Conservation (phyloP, 2,888 invertebrate genomes). For the Ochropleura leucogaster region DNA sequence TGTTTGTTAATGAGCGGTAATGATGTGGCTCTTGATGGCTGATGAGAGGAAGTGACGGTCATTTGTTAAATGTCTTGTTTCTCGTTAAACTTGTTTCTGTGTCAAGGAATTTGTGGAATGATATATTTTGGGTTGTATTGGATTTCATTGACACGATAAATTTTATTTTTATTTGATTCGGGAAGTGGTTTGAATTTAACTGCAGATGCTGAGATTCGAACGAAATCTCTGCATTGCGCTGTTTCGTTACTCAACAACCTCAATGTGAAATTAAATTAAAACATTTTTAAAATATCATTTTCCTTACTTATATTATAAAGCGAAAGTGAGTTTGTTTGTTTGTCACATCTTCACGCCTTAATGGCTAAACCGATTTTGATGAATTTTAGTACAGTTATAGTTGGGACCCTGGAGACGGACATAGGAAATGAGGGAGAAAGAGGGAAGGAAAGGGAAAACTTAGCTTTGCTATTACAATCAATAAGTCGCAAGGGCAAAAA, state of each 20-base stretch:
- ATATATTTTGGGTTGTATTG: conserved; percentile 41
- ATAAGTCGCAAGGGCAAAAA: no score
- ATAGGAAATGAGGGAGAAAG: no score
- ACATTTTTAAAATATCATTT: neutral
- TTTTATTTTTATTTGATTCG: conserved; percentile 33
- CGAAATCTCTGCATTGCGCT: conserved; percentile 1
- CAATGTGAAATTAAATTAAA: neutral
- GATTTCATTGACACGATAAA: conserved; percentile 21
- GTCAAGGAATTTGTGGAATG: conserved; percentile 47
- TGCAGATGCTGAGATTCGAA: neutral
- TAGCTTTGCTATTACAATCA: no score
- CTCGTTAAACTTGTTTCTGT: conserved; percentile 49
- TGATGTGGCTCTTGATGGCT: conserved; percentile 26
- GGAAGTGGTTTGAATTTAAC: conserved; percentile 30
- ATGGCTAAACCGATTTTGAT: no score
- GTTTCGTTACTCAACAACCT: neutral
- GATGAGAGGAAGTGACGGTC: conserved; percentile 44
- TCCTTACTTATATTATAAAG: neutral
- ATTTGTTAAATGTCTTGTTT: conserved; percentile 46
- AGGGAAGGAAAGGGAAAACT: no score
- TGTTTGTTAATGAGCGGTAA: conserved; percentile 61
- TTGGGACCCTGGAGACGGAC: no score
- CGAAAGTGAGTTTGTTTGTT: no score
- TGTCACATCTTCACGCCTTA: no score
- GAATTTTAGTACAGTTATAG: no score